A percentile compares a stretch with the other conserved stretches of the same genome.
phyloP scores from a whole-genome alignment of 2,888 invertebrate genomes.

The Acronicta aceris region DNA sequence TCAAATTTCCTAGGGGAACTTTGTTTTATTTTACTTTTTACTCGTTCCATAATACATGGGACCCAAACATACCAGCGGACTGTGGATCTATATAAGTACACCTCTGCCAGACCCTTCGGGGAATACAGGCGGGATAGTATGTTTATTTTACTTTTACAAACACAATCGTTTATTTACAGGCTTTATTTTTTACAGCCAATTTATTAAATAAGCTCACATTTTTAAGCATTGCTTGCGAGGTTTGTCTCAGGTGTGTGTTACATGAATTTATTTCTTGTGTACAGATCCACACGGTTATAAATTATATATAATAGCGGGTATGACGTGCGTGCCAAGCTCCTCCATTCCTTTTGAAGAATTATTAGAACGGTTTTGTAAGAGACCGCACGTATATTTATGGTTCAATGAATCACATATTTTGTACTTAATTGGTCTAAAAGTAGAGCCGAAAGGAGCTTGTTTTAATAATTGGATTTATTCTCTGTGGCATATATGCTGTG shows the following conservation, averaged over 20 bases:
- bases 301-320: constrained; percentile 36
- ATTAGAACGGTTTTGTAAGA: constrained; percentile 22
- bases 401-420: constrained; percentile 36
- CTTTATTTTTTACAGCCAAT: constrained; percentile 17
- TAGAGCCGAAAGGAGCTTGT: constrained; percentile 3
- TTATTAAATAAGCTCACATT: constrained; percentile 19
- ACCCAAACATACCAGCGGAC: too few relatives aligned
- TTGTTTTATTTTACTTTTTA: too few relatives aligned
- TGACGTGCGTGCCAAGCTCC: constrained; percentile 19
- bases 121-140: too few relatives aligned
- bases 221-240: constrained; percentile 41
- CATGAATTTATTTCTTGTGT: constrained; percentile 58
- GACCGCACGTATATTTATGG: constrained; percentile 14
- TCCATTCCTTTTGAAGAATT: constrained; percentile 38
- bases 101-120: too few relatives aligned
- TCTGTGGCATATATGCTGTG: too few relatives aligned
- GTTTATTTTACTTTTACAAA: constrained; percentile 1
- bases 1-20: too few relatives aligned
- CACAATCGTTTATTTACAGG: background rate
- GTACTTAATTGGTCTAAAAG: constrained; percentile 25
- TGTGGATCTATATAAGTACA: too few relatives aligned
- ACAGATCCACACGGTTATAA: constrained; percentile 47
- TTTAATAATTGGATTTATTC: background rate
- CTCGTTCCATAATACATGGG: too few relatives aligned
- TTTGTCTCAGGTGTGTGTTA: constrained; percentile 62